These are phyloP conservation scores for Cyprinodon variegatus DNA, from an alignment of 2,113 vertebrate species.

Conservation along the genomic window DNA sequence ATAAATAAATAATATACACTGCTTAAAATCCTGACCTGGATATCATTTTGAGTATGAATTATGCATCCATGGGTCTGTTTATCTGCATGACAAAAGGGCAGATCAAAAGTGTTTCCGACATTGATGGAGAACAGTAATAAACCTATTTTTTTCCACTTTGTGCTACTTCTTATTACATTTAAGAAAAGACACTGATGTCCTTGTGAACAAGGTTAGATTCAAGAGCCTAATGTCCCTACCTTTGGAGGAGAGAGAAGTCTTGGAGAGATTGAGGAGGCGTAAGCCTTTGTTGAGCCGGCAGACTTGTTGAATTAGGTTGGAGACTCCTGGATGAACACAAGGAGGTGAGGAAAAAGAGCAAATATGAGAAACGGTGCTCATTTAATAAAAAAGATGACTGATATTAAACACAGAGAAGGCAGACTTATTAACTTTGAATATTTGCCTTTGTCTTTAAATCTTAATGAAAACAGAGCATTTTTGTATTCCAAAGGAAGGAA, in stretches of 20 bases:
- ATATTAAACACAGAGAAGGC: neutral
- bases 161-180: neutral
- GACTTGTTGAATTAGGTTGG: slow-evolving; percentile 88
- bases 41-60: slow-evolving; percentile 49
- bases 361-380: neutral
- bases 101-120: slow-evolving; percentile 3
- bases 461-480: neutral
- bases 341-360: neutral
- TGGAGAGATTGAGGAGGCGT: slow-evolving; percentile 88
- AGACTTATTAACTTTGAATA: neutral
- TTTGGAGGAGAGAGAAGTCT: slow-evolving; percentile 87
- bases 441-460: neutral
- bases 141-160: neutral
- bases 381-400: neutral
- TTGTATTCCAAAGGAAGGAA: neutral
- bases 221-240: slow-evolving; percentile 74
- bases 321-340: slow-evolving; percentile 78
- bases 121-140: neutral
- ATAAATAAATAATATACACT: slow-evolving; percentile 37
- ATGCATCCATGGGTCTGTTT: slow-evolving; percentile 9
- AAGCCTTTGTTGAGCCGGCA: slow-evolving; percentile 88
- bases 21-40: slow-evolving; percentile 54
- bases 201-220: slow-evolving; percentile 28
- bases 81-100: slow-evolving; percentile 11
- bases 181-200: neutral